phyloP scores from a whole-genome alignment of 2,797 vertebrate genomes.

The Prunella strophiata region DNA sequence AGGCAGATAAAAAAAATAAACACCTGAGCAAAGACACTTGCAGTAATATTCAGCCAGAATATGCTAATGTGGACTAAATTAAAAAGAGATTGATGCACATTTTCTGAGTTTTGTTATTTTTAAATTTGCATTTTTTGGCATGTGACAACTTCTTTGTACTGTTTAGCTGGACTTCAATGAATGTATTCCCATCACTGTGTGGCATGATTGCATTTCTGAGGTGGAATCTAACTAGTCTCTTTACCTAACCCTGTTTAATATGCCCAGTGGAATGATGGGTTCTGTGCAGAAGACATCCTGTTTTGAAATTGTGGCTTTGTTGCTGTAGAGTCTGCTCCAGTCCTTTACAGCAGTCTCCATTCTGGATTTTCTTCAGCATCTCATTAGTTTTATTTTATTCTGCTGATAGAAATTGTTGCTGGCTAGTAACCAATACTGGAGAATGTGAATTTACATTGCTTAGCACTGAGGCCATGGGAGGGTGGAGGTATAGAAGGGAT shows the following conservation, averaged over 20 bases:
- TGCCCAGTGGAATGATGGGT: neutral
- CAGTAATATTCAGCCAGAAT: constrained; percentile 22
- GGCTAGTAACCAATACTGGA: neutral
- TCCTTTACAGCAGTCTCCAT: neutral
- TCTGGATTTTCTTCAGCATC: neutral
- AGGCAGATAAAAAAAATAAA: constrained; percentile 49
- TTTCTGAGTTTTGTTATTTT: constrained; percentile 31
- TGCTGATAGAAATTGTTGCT: neutral
- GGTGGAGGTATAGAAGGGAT: neutral
- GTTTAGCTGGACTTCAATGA: neutral
- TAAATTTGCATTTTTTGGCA: constrained; percentile 6
- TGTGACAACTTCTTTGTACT: neutral
- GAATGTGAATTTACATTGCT: neutral
- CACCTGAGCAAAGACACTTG: neutral
- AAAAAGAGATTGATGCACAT: constrained; percentile 3
- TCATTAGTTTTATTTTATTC: neutral
- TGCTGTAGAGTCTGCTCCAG: neutral
- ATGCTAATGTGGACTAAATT: constrained; percentile 12
- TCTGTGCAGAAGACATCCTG: neutral
- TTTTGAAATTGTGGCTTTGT: neutral
- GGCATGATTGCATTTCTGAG: neutral
- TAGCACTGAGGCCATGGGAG: neutral
- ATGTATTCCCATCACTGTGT: neutral
- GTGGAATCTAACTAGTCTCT: neutral
- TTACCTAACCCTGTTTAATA: neutral